These are phyloP conservation scores for Cherax quadricarinatus DNA, from an alignment of 1,140 invertebrate genomes.

Conservation along the genomic window DNA sequence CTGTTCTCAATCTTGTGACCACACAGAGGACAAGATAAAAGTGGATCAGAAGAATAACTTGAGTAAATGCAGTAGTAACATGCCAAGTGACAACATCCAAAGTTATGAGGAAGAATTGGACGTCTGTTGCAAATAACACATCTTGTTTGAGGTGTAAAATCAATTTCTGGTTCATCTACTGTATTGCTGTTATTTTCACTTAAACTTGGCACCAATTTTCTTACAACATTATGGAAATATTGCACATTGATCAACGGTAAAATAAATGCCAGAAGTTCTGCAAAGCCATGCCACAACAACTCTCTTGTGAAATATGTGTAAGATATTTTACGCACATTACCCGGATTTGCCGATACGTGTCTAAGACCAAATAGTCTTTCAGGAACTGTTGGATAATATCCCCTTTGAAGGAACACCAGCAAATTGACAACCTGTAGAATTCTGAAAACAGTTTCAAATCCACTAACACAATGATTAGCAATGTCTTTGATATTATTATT, in stretches of 20 bases:
- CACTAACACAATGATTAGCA: conserved; percentile 28
- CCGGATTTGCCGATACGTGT: conserved; percentile 28
- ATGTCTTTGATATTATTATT: conserved; percentile 31
- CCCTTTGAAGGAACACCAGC: conserved; percentile 58
- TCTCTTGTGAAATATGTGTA: conserved; percentile 71
- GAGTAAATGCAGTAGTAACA: conserved; percentile 71
- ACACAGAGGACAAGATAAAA: conserved; percentile 67
- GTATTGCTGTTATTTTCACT: conserved; percentile 17
- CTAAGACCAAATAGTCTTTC: conserved; percentile 57
- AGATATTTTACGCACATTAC: conserved; percentile 54
- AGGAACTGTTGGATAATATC: conserved; percentile 58
- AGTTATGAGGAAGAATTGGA: conserved; percentile 64
- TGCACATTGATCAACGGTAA: conserved; percentile 65
- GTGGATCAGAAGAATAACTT: conserved; percentile 46
- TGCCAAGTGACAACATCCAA: conserved; percentile 67
- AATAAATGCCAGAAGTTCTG: conserved; percentile 63
- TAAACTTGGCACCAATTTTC: conserved; percentile 61
- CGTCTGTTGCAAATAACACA: conserved; percentile 62
- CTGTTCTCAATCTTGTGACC: conserved; percentile 50
- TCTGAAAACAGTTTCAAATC: conserved; percentile 57
- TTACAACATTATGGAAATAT: conserved; percentile 65
- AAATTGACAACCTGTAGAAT: conserved; percentile 56
- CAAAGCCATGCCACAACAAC: conserved; percentile 72
- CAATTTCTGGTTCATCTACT: conserved; percentile 3
- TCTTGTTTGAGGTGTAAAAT: conserved; percentile 34